phyloP scores from a whole-genome alignment of 2,113 vertebrate genomes.

The cattle (Bos taurus) region ARS-UCD2.0 NC_037331.1:117979001-117979500 shows the following conservation, averaged over 20 bases:
- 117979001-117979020: too few species aligned
- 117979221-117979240: not conserved
- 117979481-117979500: not conserved
- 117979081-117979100: not conserved
- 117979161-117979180: not conserved
- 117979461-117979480: not conserved
- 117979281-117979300: not conserved
- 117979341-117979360: not conserved
- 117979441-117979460: not conserved
- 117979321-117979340: not conserved
- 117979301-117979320: rapidly evolving
- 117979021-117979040: not conserved
- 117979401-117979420: not conserved
- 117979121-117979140: not conserved
- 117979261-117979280: not conserved
- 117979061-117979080: not conserved
- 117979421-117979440: not conserved
- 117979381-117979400: not conserved
- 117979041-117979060: not conserved
- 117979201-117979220: not conserved
- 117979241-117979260: not conserved
- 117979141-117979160: not conserved
- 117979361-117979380: rapidly evolving
- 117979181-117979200: not conserved
- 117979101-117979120: not conserved